A percentile compares a stretch with the other conserved stretches of the same genome.
Evolutionary conservation across 1,140 invertebrate genomes (phyloP).

Genomic region (Parasteatoda tepidariorum): DNA sequence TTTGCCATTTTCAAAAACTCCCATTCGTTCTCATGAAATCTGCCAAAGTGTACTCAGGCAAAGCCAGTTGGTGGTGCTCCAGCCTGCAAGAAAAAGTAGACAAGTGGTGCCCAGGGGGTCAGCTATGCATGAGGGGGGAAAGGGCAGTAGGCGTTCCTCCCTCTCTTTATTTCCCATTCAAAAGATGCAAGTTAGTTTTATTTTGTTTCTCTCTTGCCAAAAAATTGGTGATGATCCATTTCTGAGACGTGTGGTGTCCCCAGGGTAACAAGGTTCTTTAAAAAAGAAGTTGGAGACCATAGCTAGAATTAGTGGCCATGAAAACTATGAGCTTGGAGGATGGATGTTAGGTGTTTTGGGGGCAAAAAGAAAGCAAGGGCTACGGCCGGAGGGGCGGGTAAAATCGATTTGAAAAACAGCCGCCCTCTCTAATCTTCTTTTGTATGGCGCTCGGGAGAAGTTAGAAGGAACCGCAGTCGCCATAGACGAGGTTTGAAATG

Average conservation of each 20-base stretch:
- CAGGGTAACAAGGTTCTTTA: neutral
- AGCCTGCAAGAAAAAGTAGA: neutral
- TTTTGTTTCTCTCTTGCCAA: neutral
- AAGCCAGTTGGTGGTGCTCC: neutral
- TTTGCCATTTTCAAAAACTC: too few species aligned
- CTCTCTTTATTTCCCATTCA: constrained; percentile 28
- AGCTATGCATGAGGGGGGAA: constrained; percentile 36
- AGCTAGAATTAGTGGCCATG: constrained; percentile 27
- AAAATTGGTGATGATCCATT: constrained; percentile 17
- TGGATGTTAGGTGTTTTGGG: neutral
- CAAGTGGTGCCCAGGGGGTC: constrained; percentile 55
- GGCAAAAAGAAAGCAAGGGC: neutral
- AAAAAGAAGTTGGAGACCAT: neutral
- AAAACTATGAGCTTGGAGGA: neutral
- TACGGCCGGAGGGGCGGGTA: constrained; percentile 19
- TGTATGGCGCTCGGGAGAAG: constrained; percentile 1
- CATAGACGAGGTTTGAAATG: neutral
- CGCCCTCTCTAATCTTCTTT: constrained; percentile 20
- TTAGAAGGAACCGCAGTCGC: constrained; percentile 15
- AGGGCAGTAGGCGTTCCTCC: constrained; percentile 35
- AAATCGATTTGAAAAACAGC: constrained; percentile 27
- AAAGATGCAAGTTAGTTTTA: constrained; percentile 15
- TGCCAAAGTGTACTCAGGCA: neutral
- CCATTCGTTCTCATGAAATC: neutral
- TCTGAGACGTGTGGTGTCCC: neutral